Conservation (phyloP, 2,888 invertebrate species). For the Alloplasta piceator region DNA sequence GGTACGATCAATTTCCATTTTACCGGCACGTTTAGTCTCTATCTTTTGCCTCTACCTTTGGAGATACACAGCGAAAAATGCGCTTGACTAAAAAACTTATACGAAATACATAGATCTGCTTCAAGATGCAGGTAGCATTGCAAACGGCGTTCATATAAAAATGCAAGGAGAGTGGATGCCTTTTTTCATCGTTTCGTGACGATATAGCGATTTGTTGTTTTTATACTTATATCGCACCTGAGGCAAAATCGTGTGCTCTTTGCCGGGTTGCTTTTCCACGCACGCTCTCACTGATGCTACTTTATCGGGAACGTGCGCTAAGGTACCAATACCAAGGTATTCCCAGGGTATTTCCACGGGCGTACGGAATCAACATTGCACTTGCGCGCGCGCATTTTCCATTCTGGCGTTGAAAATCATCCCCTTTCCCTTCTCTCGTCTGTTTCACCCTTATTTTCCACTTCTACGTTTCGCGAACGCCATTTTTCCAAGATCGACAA, state of each 20-base stretch:
- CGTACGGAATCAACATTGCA: conserved; percentile 13
- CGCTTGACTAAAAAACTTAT: conserved; percentile 14
- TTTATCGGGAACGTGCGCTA: conserved; percentile 67
- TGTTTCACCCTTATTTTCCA: conserved; percentile 16
- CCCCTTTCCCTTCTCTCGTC: neutral
- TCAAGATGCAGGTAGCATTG: conserved; percentile 38
- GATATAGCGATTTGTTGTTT: conserved; percentile 63
- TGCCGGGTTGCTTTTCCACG: conserved; percentile 25
- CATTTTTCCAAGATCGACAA: neutral
- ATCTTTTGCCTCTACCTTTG: neutral
- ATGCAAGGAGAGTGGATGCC: neutral
- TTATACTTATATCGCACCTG: conserved; percentile 58
- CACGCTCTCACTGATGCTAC: conserved; percentile 23
- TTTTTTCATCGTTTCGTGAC: conserved; percentile 22
- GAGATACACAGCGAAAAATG: conserved; percentile 41
- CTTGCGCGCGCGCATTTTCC: conserved; percentile 18
- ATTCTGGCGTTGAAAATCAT: conserved; percentile 20
- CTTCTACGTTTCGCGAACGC: conserved; percentile 16
- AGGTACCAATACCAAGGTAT: conserved; percentile 53
- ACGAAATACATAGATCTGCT: conserved; percentile 19
- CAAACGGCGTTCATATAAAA: conserved; percentile 3
- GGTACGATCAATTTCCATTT: neutral
- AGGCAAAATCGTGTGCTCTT: conserved; percentile 51
- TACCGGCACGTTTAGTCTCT: conserved; percentile 40
- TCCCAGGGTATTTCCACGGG: conserved; percentile 49